These are phyloP conservation scores for Apodemus agrarius DNA, from an alignment of 2,797 vertebrate species.

Conservation along the genomic window DNA sequence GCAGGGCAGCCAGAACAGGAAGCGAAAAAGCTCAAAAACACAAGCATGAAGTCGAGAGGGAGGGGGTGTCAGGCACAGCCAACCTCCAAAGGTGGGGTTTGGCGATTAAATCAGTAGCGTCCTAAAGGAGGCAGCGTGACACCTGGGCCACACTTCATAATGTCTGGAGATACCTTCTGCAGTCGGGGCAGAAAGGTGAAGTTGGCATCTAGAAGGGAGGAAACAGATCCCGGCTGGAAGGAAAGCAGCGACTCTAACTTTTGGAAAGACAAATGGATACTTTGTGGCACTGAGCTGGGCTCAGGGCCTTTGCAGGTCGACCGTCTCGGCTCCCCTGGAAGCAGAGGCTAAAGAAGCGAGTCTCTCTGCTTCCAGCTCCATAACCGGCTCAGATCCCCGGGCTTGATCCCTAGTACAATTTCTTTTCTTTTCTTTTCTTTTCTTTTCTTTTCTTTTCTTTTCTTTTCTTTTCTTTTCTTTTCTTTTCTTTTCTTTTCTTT, in stretches of 20 bases:
- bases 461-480: too few relatives aligned
- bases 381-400: too few relatives aligned
- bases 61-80: neutral
- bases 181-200: neutral
- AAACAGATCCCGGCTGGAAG: neutral
- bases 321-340: fast-evolving
- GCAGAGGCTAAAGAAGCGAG: neutral
- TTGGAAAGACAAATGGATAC: neutral
- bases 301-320: neutral
- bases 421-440: too few relatives aligned
- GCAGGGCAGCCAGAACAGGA: neutral
- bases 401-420: neutral
- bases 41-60: neutral
- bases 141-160: neutral
- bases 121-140: neutral
- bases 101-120: neutral
- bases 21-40: neutral
- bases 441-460: too few relatives aligned
- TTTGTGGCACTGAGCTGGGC: too few relatives aligned
- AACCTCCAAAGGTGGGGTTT: neutral
- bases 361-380: too few relatives aligned
- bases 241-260: neutral
- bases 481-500: too few relatives aligned
- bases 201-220: neutral
- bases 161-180: neutral